Base-by-base conservation (phyloP, 2,113 vertebrate species). In the Pogona vitticeps region DNA sequence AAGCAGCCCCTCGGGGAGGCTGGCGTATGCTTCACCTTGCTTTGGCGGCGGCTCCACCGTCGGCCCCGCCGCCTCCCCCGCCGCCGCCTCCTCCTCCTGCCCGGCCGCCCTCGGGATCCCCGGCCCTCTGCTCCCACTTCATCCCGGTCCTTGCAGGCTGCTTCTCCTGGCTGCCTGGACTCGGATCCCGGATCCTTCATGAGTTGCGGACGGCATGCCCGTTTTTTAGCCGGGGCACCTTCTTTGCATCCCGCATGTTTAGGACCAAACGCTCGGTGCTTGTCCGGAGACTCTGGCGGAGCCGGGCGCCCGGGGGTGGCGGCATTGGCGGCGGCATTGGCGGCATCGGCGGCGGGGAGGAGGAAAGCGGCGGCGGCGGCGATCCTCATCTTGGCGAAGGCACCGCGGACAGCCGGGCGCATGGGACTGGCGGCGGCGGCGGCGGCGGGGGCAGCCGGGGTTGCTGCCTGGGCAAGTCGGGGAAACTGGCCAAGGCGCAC, bases 211-310 rank as follows among this genome's bases (percentile, higher is more conserved):
- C 97, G 98, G 96, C 97, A 98, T 98, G 98, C 97, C 97, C 98
- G 97, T 96, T 98, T 96, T 97, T 98, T 98, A 99, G 98, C 98
- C 98, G 98, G 97, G 96, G 94, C 95, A 97, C 96, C 96, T 95
- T 97, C 96, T 97, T 97, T 95, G 97, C 97, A 96, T 98, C 98
- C 98, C 98, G 97, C 95, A 99, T 99, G 98, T 98, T 99, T 97
- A 98, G 98, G 98, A 99, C 98, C 98, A 99, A 98, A 99, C 98
- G 98, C 94, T 98, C 98, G 97, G 97, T 97, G 97, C 98, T 99
- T 96, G 97, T 99, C 96, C 98, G 98, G 96, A 98, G 98, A 98
- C 98, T 99, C 95, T 99, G 98, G 98, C 96, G 98, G 97, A 98
- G 97, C 97, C 98, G 98, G 76, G 98, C 98, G 95, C 97, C 98